Base-by-base conservation (phyloP, 2,888 invertebrate genomes). In the Drosophila barbarae region DNA sequence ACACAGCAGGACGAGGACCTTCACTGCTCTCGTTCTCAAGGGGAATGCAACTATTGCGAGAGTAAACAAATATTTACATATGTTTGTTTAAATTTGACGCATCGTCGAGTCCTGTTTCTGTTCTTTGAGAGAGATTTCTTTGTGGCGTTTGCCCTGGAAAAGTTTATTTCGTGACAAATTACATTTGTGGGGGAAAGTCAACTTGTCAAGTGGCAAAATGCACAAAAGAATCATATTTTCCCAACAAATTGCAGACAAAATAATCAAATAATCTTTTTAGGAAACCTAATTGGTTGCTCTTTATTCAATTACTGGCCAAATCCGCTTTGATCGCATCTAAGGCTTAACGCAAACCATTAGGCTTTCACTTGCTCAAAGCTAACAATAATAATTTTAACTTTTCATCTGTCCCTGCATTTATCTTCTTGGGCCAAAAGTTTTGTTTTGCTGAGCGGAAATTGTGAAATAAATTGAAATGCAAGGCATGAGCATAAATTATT, bases 401-500 rank as follows among this genome's bases (percentile, higher is more conserved):
- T 36, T 47, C 30, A 52, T 63, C 13, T 28, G 26, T 28, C 13
- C 35, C 26, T 9, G n/a, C 41, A 63, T 58, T 53, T 60, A 51
- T 51, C 39, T 71, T 57, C 34, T 30, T 32, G 47, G 46, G n/a
- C 8, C 5, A 39, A 54, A 42, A 39, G 42, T 72, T 70, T 42
- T 30, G 32, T 57, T 38, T 34, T 54, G 41, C 57, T 21, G n/a
- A 50, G 59, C 60, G 81, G 74, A 77, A 80, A 83, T 83, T 70
- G 74, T 70, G 41, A 70, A 80, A 83, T 80, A 77, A 83, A 77
- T 83, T 83, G 77, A 72, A 82, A 82, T 74, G 66, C 69, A 56
- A 68, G 65, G 54, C 69, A 52, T 61, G 38, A 69, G 66, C 74
- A 76, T 77, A 60, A 60, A 76, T 79, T 71, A 77, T 77, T 60